Evolutionary conservation across 2,888 invertebrate genomes (phyloP).

Genomic region (Drosophila diplacantha): DNA sequence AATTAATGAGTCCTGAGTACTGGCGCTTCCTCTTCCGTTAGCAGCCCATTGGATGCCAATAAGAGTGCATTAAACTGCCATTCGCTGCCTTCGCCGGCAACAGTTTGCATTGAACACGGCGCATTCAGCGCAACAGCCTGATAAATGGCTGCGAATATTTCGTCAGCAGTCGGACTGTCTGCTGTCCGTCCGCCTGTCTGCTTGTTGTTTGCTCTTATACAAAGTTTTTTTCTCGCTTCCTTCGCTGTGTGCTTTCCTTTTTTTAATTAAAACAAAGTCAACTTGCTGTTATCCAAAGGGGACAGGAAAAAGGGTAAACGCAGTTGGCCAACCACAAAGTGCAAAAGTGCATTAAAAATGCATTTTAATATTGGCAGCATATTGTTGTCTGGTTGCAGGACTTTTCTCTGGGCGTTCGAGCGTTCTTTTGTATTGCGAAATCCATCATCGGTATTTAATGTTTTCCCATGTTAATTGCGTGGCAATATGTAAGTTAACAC

Average conservation of each 20-base stretch:
- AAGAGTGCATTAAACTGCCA: conserved; percentile 67
- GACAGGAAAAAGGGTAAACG: conserved; percentile 8
- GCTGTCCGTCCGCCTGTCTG: conserved; percentile 3
- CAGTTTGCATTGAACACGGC: conserved; percentile 20
- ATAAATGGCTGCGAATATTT: conserved; percentile 29
- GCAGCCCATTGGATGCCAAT: conserved; percentile 53
- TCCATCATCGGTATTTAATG: conserved; percentile 11
- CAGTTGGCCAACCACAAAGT: conserved; percentile 27
- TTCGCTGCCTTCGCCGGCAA: conserved; percentile 30
- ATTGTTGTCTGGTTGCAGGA: conserved; percentile 14
- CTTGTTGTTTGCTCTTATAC: conserved; percentile 26
- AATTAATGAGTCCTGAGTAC: conserved; percentile 52
- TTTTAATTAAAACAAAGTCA: conserved; percentile 38
- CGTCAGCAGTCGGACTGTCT: conserved; percentile 9
- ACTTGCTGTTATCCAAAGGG: conserved; percentile 12
- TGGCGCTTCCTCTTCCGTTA: conserved; percentile 32
- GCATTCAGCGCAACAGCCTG: conserved; percentile 29
- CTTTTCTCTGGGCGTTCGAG: background rate
- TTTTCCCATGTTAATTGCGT: conserved; percentile 8
- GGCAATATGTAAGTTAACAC: background rate
- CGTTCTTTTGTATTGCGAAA: conserved; percentile 1
- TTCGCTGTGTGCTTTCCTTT: conserved; percentile 9
- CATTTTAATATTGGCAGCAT: conserved; percentile 42
- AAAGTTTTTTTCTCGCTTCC: conserved; percentile 16
- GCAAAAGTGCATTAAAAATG: conserved; percentile 46